These are phyloP conservation scores for Chroicocephalus ridibundus DNA, from an alignment of 2,113 vertebrate species.

Conservation along the genomic window DNA sequence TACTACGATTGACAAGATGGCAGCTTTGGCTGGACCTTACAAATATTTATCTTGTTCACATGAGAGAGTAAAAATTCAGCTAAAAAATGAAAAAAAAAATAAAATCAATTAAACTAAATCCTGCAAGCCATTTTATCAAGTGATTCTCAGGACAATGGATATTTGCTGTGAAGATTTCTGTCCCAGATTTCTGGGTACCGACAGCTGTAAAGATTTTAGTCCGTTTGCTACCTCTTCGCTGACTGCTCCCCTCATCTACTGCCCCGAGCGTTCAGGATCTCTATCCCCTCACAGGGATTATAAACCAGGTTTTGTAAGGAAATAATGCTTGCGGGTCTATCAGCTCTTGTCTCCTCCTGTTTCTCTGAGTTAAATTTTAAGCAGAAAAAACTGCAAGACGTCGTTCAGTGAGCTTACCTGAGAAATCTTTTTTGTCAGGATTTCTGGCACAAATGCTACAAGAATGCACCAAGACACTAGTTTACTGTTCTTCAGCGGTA, in stretches of 20 bases:
- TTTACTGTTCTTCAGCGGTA: not conserved
- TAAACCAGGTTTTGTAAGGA: not conserved
- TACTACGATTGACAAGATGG: accelerated
- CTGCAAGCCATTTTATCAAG: not conserved
- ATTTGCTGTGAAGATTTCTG: not conserved
- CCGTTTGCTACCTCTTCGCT: not conserved
- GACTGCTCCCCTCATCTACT: not conserved
- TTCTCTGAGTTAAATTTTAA: not conserved
- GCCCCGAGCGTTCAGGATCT: not conserved
- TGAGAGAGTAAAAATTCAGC: not conserved
- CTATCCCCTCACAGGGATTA: not conserved
- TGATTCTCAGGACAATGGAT: not conserved
- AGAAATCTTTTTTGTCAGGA: not conserved
- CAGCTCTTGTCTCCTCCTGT: not conserved
- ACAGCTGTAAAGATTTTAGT: not conserved
- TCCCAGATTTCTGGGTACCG: not conserved
- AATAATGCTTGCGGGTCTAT: not conserved
- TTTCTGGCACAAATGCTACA: not conserved
- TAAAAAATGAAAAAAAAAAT: not conserved
- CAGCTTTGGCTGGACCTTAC: not conserved
- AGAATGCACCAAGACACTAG: not conserved
- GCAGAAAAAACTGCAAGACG: not conserved
- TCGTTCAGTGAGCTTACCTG: not conserved
- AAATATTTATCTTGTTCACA: not conserved
- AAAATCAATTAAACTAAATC: not conserved